phyloP scores from a whole-genome alignment of 2,113 vertebrate genomes.

The Hippocampus guttulatus region DNA sequence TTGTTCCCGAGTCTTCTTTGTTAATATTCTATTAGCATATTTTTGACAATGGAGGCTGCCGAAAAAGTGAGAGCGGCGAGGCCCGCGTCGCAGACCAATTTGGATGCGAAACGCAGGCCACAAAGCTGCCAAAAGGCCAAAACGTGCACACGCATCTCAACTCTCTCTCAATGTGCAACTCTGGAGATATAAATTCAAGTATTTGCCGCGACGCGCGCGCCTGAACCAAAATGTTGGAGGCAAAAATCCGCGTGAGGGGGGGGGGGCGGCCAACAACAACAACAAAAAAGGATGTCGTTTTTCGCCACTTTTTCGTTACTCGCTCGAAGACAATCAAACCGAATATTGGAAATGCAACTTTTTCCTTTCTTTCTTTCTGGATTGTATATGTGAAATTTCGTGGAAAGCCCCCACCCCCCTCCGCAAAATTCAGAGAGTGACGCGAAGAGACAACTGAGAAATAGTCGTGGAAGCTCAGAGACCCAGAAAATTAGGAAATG shows the following conservation, averaged over 20 bases:
- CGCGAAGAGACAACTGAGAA: neutral
- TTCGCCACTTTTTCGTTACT: too few relatives aligned
- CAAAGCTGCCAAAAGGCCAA: neutral
- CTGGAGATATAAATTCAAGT: neutral
- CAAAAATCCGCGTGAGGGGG: too few relatives aligned
- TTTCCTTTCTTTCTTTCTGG: neutral
- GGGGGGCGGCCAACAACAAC: too few relatives aligned
- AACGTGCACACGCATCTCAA: neutral
- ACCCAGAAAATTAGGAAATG: neutral
- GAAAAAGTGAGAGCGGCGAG: conserved; percentile 7
- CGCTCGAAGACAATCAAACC: neutral
- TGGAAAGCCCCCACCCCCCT: neutral
- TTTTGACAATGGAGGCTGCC: conserved; percentile 78
- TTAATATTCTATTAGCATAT: conserved; percentile 93
- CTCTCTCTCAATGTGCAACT: neutral
- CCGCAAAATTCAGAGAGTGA: neutral
- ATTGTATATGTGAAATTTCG: neutral
- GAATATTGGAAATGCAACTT: neutral
- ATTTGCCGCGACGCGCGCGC: neutral
- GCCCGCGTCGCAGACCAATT: too few relatives aligned
- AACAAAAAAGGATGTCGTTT: too few relatives aligned
- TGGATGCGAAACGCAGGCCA: neutral
- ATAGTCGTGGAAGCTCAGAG: neutral
- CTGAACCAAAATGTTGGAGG: neutral
- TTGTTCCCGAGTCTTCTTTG: conserved; percentile 87